Percentiles rank a stretch among this genome's conserved stretches.
These are phyloP conservation scores for Tigriopus californicus DNA, from an alignment of 2,888 invertebrate genomes.

Conservation along the genomic window DNA sequence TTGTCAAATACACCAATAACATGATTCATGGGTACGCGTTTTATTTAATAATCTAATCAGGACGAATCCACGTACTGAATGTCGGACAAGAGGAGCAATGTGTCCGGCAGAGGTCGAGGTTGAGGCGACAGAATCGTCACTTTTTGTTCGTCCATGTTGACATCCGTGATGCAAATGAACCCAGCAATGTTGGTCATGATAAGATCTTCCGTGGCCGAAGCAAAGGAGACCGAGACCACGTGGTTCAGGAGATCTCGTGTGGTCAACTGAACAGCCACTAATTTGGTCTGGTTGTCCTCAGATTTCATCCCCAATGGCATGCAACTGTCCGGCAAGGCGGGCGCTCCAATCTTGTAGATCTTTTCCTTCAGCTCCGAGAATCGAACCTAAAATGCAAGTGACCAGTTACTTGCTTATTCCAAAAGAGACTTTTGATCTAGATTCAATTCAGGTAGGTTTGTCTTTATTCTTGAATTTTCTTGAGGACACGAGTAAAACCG, in stretches of 20 bases:
- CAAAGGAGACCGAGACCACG: conserved; percentile 69
- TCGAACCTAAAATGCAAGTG: background rate
- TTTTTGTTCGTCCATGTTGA: conserved; percentile 67
- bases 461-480: too few relatives aligned
- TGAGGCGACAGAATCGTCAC: conserved; percentile 82
- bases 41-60: background rate
- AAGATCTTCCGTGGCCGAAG: conserved; percentile 58
- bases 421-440: too few relatives aligned
- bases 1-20: too few relatives aligned
- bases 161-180: conserved; percentile 40
- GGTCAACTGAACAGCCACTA: conserved; percentile 30
- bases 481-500: too few relatives aligned
- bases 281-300: conserved; percentile 68
- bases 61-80: conserved; percentile 78
- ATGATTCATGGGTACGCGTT: background rate
- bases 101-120: conserved; percentile 75
- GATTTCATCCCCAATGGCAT: conserved; percentile 89
- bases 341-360: conserved; percentile 84
- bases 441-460: too few relatives aligned
- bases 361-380: conserved; percentile 34
- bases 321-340: conserved; percentile 78
- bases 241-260: conserved; percentile 51
- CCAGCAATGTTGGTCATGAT: conserved; percentile 64
- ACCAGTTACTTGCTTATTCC: too few relatives aligned
- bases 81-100: conserved; percentile 66